phyloP scores from a whole-genome alignment of 2,797 vertebrate genomes.

The Hipposideros larvatus region DNA sequence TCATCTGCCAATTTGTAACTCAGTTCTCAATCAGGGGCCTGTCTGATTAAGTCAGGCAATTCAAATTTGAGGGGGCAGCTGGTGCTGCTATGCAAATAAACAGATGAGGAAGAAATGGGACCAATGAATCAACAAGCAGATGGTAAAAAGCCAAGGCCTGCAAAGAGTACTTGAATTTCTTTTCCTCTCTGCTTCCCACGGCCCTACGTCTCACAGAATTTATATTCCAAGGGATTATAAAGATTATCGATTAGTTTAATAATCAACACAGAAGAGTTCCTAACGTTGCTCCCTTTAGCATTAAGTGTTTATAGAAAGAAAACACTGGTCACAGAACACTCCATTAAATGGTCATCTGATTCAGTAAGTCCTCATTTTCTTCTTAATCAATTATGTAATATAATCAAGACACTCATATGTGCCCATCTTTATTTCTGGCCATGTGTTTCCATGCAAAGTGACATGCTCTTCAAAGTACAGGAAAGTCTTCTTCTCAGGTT shows the following conservation, averaged over 20 bases:
- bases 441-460: neutral
- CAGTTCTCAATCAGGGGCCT: slow-evolving; percentile 88
- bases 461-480: neutral
- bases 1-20: slow-evolving; percentile 88
- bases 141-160: slow-evolving; percentile 80
- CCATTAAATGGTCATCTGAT: slow-evolving; percentile 24
- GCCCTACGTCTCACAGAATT: slow-evolving; percentile 64
- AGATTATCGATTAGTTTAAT: slow-evolving; percentile 69
- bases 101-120: slow-evolving; percentile 83
- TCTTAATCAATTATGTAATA: slow-evolving; percentile 1
- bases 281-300: neutral
- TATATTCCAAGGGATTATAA: slow-evolving; percentile 77
- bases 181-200: slow-evolving; percentile 56
- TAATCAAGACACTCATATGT: neutral
- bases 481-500: neutral
- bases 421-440: slow-evolving; percentile 35
- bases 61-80: slow-evolving; percentile 87
- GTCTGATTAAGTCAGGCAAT: slow-evolving; percentile 88
- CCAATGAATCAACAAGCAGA: slow-evolving; percentile 84
- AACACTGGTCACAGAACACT: slow-evolving; percentile 7
- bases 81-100: slow-evolving; percentile 85
- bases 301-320: slow-evolving; percentile 62
- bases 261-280: slow-evolving; percentile 46
- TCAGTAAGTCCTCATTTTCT: neutral
- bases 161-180: slow-evolving; percentile 73